Conservation (phyloP, 2,888 invertebrate genomes). For the Nudaria mundana region DNA sequence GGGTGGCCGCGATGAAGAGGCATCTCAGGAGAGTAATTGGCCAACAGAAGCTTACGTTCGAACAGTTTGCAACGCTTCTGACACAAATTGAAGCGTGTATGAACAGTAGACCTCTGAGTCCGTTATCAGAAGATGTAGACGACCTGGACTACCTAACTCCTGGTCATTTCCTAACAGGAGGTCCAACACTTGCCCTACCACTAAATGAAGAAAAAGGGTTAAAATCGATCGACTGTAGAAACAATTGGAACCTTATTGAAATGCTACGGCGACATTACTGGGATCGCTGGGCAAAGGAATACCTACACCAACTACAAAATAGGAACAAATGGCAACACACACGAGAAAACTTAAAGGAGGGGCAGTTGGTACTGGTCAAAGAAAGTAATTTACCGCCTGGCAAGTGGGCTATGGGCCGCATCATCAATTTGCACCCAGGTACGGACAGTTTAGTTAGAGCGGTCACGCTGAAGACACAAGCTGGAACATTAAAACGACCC, state of each 20-base stretch:
- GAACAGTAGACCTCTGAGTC: constrained; percentile 15
- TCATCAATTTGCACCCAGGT: too few relatives aligned
- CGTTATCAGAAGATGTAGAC: constrained; percentile 19
- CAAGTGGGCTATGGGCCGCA: too few relatives aligned
- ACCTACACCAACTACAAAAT: constrained; percentile 8
- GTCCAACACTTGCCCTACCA: constrained; percentile 2
- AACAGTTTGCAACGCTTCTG: constrained; percentile 1
- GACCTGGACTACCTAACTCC: constrained; percentile 25
- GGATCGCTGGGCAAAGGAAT: constrained; percentile 5
- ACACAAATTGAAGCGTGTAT: constrained; percentile 13
- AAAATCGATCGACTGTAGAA: neutral
- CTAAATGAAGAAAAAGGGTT: neutral
- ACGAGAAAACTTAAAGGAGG: constrained; percentile 7
- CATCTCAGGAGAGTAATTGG: neutral
- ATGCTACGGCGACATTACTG: constrained; percentile 13
- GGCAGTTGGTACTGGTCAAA: neutral
- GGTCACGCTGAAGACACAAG: too few relatives aligned
- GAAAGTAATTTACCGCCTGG: neutral
- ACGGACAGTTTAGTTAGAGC: too few relatives aligned
- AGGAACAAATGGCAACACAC: constrained; percentile 11
- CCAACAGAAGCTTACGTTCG: neutral
- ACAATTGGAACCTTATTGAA: constrained; percentile 11
- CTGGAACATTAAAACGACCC: too few relatives aligned
- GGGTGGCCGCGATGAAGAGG: neutral
- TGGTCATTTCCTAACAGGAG: constrained; percentile 23